These are phyloP conservation scores for Frankliniella fusca DNA, from an alignment of 2,888 invertebrate species.

Conservation along the genomic window DNA sequence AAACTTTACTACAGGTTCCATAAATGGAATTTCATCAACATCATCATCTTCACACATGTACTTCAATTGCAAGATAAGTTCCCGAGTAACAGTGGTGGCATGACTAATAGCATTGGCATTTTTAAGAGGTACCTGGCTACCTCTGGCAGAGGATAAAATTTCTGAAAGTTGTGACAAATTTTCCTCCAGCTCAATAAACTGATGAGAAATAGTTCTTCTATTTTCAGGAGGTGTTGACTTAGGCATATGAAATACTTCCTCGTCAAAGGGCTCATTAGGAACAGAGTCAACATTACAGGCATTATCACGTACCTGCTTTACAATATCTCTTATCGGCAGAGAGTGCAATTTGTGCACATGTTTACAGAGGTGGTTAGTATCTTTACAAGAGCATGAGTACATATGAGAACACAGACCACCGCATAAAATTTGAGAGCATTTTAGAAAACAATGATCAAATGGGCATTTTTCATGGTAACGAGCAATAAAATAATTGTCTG, in stretches of 20 bases:
- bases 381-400: not conserved
- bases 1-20: not conserved
- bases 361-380: conserved; percentile 10
- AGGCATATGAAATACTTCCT: not conserved
- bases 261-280: not conserved
- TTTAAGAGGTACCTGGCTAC: not conserved
- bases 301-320: not conserved
- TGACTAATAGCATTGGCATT: not conserved
- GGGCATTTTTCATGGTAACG: conserved; percentile 42
- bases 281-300: not conserved
- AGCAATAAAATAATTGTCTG: not conserved
- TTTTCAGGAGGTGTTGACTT: not conserved
- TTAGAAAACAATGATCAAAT: not conserved
- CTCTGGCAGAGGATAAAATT: not conserved
- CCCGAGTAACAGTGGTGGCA: not conserved
- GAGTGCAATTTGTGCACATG: conserved; percentile 28
- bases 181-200: not conserved
- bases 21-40: not conserved
- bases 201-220: not conserved
- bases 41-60: not conserved
- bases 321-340: not conserved
- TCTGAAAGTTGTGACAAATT: not conserved
- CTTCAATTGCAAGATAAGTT: not conserved
- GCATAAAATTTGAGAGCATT: conserved; percentile 12
- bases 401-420: conserved; percentile 2